These are phyloP conservation scores for Macrophya alboannulata DNA, from an alignment of 2,888 invertebrate genomes.

Conservation along the genomic window DNA sequence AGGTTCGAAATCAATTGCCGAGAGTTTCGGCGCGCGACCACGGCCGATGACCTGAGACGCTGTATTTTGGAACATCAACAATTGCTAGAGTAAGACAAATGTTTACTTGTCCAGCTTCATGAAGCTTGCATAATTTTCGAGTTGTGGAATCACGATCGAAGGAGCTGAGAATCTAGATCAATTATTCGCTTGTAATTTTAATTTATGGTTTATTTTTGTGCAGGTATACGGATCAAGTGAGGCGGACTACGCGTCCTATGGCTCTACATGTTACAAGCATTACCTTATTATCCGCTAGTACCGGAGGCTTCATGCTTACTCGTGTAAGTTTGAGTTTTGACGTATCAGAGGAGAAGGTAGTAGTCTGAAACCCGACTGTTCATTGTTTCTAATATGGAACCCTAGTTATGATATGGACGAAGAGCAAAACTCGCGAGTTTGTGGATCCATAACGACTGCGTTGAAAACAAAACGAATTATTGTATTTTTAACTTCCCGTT, in stretches of 20 bases:
- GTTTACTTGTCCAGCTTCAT: not conserved
- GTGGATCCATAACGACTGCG: too few relatives aligned
- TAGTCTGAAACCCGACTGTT: too few relatives aligned
- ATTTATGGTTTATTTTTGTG: not conserved
- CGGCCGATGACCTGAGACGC: slow-evolving; percentile 58
- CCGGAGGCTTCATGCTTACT: slow-evolving; percentile 60
- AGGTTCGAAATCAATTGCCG: slow-evolving; percentile 62
- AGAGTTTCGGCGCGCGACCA: slow-evolving; percentile 60
- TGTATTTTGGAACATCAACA: slow-evolving; percentile 66
- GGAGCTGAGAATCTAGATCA: too few relatives aligned
- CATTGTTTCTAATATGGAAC: too few relatives aligned
- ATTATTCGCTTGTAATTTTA: too few relatives aligned
- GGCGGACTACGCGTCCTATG: slow-evolving; percentile 58
- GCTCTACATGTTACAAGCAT: slow-evolving; percentile 57
- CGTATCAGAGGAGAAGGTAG: not conserved
- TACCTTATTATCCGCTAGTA: slow-evolving; percentile 57
- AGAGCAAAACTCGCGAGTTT: too few relatives aligned
- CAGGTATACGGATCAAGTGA: slow-evolving; percentile 60
- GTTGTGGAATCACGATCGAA: too few relatives aligned
- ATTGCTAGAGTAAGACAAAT: slow-evolving; percentile 60
- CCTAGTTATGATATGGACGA: too few relatives aligned
- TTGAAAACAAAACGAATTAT: too few relatives aligned
- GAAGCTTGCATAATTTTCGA: not conserved
- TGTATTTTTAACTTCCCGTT: too few relatives aligned
- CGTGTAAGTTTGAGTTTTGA: slow-evolving; percentile 59